Percentiles rank a stretch among this genome's conserved stretches.
Conservation (phyloP, 2,797 vertebrate species). For the Tragopan temminckii region DNA sequence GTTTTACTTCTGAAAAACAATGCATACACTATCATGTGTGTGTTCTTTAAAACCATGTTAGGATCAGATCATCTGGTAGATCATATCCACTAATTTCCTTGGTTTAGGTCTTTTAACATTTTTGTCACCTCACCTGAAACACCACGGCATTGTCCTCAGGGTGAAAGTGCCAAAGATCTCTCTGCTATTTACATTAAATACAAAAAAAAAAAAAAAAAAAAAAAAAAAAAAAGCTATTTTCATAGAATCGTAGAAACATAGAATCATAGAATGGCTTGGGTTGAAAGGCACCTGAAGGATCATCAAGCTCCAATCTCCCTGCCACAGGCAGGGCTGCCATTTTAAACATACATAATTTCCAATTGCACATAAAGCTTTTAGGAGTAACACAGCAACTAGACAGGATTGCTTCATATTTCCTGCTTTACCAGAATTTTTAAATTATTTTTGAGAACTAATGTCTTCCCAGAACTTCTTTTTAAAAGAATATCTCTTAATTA, state of each 20-base stretch:
- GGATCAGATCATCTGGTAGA: not conserved
- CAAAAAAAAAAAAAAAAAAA: no score
- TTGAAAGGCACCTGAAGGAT: no score
- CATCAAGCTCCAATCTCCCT: no score
- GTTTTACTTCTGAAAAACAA: not conserved
- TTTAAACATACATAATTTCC: not conserved
- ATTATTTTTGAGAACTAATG: not conserved
- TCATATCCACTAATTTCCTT: not conserved
- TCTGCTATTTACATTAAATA: not conserved
- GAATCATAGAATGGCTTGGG: no score
- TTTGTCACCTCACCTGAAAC: not conserved
- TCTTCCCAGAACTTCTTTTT: not conserved
- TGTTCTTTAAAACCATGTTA: not conserved
- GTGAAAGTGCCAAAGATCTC: not conserved
- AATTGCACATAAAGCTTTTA: not conserved
- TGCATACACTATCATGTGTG: not conserved
- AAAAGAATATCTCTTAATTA: not conserved
- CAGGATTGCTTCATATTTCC: not conserved
- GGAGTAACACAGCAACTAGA: not conserved
- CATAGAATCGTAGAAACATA: no score
- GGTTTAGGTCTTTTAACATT: not conserved
- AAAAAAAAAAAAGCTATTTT: no score
- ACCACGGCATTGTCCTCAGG: not conserved
- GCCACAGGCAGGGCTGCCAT: no score
- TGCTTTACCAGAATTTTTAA: not conserved